Evolutionary conservation across 2,888 invertebrate species (phyloP), one percentile per base, ranked within the genome.

Genomic region (Sycophila texana): DNA sequence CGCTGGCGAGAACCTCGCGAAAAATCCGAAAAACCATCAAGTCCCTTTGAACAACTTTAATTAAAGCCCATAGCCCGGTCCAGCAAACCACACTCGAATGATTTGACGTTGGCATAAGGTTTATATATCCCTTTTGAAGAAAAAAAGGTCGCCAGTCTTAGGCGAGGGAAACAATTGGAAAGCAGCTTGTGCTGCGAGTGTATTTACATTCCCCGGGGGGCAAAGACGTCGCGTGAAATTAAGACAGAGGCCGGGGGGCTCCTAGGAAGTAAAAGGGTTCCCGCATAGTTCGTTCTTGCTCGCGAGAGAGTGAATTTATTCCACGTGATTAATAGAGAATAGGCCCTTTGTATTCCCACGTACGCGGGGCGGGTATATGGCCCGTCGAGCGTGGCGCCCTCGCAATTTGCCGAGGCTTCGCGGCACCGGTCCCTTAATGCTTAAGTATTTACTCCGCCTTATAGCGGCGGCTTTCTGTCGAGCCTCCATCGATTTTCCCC

Each of bases 261-360:
- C 66, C 2, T 30, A 72, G 26, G 39, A 39, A 39, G 71, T 20
- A 47, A 74, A 78, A 65, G 55, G 77, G 71, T 61, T 73, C 26
- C 16, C 55, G 53, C 39, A 51, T 55, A 51, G 51, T 7, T 63
- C 75, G 66, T 55, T 61, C 66, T 53, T 26, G 73, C 53, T 20
- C 47, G 30, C 10, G 39, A 39, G 39, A 39, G 39, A 39, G 39
- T 63, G 49, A 73, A 80, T 80, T 76, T 76, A 80, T 76, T 75
- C 67, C 77, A 57, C 61, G 80, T 74, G 80, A 74, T 80, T 77
- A 77, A 80, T 80, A 80, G 80, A 71, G 77, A 80, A 80, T 80
- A 66, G 74, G 74, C 77, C 77, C 72, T 80, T 80, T 80, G 80
- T 80, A 55, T 18, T 73, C 72, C 13, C 72, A 51, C 22, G n/a